These are phyloP conservation scores for Stercorarius parasiticus DNA, from an alignment of 2,113 vertebrate genomes.

Conservation along the genomic window DNA sequence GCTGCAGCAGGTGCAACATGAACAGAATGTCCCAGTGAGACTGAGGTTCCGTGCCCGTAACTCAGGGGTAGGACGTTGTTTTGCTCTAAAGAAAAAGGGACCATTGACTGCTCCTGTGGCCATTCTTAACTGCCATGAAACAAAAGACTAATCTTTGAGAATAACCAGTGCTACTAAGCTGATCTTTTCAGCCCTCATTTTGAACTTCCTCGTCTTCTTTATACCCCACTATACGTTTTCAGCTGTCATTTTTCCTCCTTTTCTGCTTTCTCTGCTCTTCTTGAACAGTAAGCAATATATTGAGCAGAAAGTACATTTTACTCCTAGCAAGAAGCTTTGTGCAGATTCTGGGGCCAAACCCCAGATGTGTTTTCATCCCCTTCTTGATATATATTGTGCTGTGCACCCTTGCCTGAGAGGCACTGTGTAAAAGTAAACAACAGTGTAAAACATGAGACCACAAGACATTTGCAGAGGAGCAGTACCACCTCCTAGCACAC, in stretches of 20 bases:
- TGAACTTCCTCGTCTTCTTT: neutral
- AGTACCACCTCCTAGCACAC: neutral
- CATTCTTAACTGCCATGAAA: neutral
- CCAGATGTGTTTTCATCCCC: rapidly evolving
- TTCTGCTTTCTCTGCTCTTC: neutral
- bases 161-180: neutral
- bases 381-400: neutral
- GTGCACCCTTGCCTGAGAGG: neutral
- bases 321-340: neutral
- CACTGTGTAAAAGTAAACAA: neutral
- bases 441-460: neutral
- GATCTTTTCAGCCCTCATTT: neutral
- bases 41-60: neutral
- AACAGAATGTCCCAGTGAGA: rapidly evolving
- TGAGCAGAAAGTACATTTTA: neutral
- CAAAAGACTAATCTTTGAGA: neutral
- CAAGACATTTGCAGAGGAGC: neutral
- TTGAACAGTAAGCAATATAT: neutral
- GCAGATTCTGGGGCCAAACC: neutral
- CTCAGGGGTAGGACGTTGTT: rapidly evolving
- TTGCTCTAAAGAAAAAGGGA: neutral
- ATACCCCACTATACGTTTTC: neutral
- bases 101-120: neutral
- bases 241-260: neutral
- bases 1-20: neutral